Evolutionary conservation across 2,888 invertebrate species (phyloP).

Genomic region (Aphodius granarius): DNA sequence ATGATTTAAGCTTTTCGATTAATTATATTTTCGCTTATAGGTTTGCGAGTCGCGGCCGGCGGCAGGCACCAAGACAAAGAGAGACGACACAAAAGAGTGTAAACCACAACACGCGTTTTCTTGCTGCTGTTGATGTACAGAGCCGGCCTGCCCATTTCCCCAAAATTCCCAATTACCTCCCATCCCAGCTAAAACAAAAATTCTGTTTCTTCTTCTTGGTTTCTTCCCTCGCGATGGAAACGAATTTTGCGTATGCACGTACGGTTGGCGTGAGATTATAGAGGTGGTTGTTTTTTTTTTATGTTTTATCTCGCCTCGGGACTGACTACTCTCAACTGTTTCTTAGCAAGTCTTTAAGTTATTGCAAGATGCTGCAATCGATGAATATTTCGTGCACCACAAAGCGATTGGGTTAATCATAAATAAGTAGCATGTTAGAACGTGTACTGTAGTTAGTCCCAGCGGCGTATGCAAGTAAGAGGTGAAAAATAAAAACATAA

Average conservation of each 20-base stretch:
- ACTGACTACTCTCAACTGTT: constrained; percentile 35
- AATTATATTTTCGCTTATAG: not conserved
- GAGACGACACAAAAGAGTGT: constrained; percentile 32
- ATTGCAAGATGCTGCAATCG: constrained; percentile 13
- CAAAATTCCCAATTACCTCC: constrained; percentile 24
- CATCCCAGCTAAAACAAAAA: not conserved
- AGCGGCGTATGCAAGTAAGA: constrained; percentile 15
- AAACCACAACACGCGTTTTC: not conserved
- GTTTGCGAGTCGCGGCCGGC: constrained; percentile 11
- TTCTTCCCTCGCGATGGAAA: not conserved
- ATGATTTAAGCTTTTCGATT: constrained; percentile 5
- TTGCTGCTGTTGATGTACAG: not conserved
- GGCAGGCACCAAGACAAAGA: constrained; percentile 44
- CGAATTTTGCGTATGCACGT: constrained; percentile 37
- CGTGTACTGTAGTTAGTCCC: constrained; percentile 36
- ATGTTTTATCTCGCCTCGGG: constrained; percentile 13
- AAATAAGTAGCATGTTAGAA: not conserved
- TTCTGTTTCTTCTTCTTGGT: not conserved
- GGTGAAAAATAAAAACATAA: not conserved
- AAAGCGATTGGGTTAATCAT: not conserved
- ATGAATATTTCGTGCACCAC: not conserved
- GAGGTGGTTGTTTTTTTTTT: constrained; percentile 2
- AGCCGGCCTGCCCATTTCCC: constrained; percentile 39
- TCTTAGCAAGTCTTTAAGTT: not conserved
- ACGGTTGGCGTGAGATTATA: not conserved